These are phyloP conservation scores for Yasuhikotakia modesta DNA, from an alignment of 2,797 vertebrate genomes.

Conservation along the genomic window DNA sequence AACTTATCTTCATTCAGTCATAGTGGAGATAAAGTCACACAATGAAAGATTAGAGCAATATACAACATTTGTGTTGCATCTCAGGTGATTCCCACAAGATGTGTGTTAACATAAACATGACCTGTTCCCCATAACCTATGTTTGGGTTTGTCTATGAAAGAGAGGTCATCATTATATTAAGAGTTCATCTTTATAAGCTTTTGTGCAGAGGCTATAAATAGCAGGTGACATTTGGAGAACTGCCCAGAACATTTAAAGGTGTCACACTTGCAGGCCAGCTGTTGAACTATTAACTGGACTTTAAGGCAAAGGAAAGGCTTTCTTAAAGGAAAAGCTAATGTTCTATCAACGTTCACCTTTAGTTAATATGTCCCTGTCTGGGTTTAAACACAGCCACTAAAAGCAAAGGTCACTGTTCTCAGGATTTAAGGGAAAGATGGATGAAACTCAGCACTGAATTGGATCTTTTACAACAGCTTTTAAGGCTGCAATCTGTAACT, in stretches of 20 bases:
- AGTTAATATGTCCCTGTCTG: constrained; percentile 25
- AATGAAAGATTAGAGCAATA: neutral
- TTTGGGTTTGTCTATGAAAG: constrained; percentile 49
- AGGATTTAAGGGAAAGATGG: constrained; percentile 32
- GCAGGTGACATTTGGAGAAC: constrained; percentile 53
- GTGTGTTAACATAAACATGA: constrained; percentile 48
- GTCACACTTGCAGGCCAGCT: constrained; percentile 29
- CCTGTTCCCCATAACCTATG: constrained; percentile 25
- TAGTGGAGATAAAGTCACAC: neutral
- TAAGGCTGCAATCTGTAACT: no score
- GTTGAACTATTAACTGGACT: constrained; percentile 46
- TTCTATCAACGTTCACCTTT: constrained; percentile 21
- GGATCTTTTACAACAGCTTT: neutral
- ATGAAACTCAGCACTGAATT: constrained; percentile 21
- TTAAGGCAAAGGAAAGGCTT: constrained; percentile 30
- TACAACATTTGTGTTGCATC: neutral
- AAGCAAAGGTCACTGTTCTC: constrained; percentile 49
- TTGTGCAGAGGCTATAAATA: constrained; percentile 39
- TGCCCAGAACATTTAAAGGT: constrained; percentile 50
- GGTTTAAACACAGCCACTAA: constrained; percentile 41
- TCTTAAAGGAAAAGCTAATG: constrained; percentile 43
- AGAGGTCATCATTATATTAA: no score
- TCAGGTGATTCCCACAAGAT: constrained; percentile 31
- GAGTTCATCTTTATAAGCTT: constrained; percentile 35
- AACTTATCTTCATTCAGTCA: neutral